Conservation (phyloP, 2,888 invertebrate species). For the Eupelmus urozonus region DNA sequence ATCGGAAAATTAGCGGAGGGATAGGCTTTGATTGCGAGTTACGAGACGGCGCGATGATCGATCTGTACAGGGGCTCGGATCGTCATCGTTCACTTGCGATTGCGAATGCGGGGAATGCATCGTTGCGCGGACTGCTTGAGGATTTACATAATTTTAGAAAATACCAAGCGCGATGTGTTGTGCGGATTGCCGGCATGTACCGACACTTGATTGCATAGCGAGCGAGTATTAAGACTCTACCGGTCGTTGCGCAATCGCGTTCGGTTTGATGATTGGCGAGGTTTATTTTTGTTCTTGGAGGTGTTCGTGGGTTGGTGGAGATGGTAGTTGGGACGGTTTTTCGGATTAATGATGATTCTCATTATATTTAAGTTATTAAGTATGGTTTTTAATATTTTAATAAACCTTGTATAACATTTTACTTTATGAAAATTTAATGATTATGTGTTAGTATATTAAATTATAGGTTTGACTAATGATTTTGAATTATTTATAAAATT, state of each 20-base stretch:
- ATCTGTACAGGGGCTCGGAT: neutral
- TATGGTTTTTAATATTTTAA: too few species aligned
- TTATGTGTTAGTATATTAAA: constrained; percentile 11
- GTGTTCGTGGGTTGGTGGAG: too few species aligned
- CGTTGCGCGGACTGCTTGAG: neutral
- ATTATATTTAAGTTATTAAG: too few species aligned
- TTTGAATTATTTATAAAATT: constrained; percentile 17
- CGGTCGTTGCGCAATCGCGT: neutral
- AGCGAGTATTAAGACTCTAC: too few species aligned
- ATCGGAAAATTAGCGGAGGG: constrained; percentile 21
- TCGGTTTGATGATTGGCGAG: too few species aligned
- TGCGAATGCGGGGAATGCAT: constrained; percentile 20
- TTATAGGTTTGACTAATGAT: constrained; percentile 11
- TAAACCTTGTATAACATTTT: too few species aligned
- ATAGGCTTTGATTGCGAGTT: constrained; percentile 35
- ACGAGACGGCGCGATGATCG: neutral
- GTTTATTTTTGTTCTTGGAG: too few species aligned
- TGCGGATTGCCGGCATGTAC: too few species aligned
- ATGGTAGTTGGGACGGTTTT: too few species aligned
- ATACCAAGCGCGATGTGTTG: neutral
- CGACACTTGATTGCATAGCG: too few species aligned
- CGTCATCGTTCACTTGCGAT: constrained; percentile 6
- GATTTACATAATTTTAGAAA: constrained; percentile 54
- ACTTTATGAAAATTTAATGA: too few species aligned
- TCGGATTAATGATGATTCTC: too few species aligned